Conservation (phyloP, 1,140 invertebrate species). For the Heliconius nattereri region DNA sequence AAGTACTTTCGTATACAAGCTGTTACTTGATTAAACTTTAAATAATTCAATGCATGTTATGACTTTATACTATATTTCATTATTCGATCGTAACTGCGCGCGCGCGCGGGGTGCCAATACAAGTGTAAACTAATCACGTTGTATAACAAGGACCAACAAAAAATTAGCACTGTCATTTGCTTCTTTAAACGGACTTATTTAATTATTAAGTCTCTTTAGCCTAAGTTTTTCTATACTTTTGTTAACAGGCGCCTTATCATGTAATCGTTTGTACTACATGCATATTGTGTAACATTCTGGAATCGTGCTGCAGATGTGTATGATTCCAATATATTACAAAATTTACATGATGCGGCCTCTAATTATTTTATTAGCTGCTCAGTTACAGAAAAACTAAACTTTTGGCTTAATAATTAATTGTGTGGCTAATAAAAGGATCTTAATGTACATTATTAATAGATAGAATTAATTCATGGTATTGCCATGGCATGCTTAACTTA, state of each 20-base stretch:
- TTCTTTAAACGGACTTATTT: conserved; percentile 27
- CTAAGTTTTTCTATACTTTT: conserved; percentile 30
- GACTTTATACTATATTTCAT: not conserved
- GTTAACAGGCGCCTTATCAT: conserved; percentile 32
- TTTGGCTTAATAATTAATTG: conserved; percentile 20
- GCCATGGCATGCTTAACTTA: conserved; percentile 16
- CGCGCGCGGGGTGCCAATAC: conserved; percentile 9
- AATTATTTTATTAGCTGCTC: conserved; percentile 29
- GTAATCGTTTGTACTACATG: conserved; percentile 24
- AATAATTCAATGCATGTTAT: not conserved
- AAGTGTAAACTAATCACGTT: not conserved
- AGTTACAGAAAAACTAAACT: conserved; percentile 23
- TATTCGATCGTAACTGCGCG: not conserved
- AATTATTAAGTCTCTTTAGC: conserved; percentile 25
- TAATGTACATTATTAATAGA: conserved; percentile 22
- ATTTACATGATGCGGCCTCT: conserved; percentile 28
- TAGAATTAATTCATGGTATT: conserved; percentile 17
- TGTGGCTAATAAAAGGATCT: conserved; percentile 30
- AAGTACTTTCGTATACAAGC: not conserved
- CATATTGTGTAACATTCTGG: conserved; percentile 13
- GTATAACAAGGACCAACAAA: conserved; percentile 7
- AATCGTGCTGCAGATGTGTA: conserved; percentile 32
- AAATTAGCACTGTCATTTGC: conserved; percentile 23
- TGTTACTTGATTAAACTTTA: not conserved
- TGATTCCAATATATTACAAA: conserved; percentile 30